These are phyloP conservation scores for Drosophila antonietae DNA, from an alignment of 2,888 invertebrate species.

Conservation along the genomic window DNA sequence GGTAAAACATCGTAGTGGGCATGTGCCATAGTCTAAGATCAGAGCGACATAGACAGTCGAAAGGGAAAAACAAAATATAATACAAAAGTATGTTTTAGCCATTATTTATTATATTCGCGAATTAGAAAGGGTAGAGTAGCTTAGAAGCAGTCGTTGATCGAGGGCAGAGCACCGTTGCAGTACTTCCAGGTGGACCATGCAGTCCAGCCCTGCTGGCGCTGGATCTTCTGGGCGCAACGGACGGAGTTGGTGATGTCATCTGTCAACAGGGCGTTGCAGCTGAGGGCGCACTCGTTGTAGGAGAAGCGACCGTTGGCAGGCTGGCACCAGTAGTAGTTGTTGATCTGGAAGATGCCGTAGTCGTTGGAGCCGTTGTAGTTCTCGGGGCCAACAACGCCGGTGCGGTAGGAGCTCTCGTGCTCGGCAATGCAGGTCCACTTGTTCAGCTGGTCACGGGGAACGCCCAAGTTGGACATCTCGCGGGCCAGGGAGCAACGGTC, in stretches of 20 bases:
- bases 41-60: background rate
- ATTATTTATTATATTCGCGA: constrained; percentile 13
- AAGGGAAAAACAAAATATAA: background rate
- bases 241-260: constrained; percentile 74
- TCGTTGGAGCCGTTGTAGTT: constrained; percentile 85
- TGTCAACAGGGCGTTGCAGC: constrained; percentile 60
- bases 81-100: background rate
- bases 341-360: constrained; percentile 83
- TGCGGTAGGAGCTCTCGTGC: constrained; percentile 80
- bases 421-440: constrained; percentile 73
- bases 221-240: constrained; percentile 62
- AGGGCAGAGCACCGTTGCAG: constrained; percentile 55
- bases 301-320: constrained; percentile 63
- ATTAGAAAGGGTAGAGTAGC: background rate
- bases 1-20: constrained; percentile 86
- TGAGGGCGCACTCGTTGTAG: constrained; percentile 36
- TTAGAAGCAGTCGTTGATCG: constrained; percentile 63
- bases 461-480: constrained; percentile 70
- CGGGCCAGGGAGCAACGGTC: constrained; percentile 69
- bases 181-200: constrained; percentile 72
- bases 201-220: constrained; percentile 68
- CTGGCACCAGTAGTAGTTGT: constrained; percentile 82
- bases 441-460: constrained; percentile 60
- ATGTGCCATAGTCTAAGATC: background rate
- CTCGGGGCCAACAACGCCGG: constrained; percentile 83